Evolutionary conservation across 2,888 invertebrate species (phyloP), one percentile per base, ranked within the genome.

Genomic region (Crepidodera aurea): DNA sequence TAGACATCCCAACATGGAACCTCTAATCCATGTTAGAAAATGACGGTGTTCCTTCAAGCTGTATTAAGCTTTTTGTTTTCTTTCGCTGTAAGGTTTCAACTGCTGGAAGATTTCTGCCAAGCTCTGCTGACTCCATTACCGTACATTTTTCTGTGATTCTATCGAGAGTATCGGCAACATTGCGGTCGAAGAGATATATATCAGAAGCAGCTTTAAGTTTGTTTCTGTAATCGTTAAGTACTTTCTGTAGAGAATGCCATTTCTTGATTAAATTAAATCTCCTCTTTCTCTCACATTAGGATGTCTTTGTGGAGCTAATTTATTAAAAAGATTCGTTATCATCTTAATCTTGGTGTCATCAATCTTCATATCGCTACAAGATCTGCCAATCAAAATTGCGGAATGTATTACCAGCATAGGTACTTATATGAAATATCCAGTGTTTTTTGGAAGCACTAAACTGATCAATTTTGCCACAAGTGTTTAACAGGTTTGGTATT

Each of bases 301-400:
- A 69, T 90, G 86, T 1, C 86, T 86, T 83, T 96, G 94, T 54
- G 89, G 88, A 60, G 96, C 88, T 29, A 98, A 83, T 80, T 95
- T 95, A 77, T 96, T 93, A 0, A 96, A 96, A 37, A 98, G 81
- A 1, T 87, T 86, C 77, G 94, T 93, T 64, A 98, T 93, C 58
- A 86, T 88, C 76, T 88, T 89, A 27, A 98, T 93, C 58, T 94
- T 85, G 40, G 91, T 89, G 79, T 98, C 97, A 79, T 98, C 98
- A 3, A 98, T 96, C 70, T 94, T 87, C 91, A 97, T 96, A 75
- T 97, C 97, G 40, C 92, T 93, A 89, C 12, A 98, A 83, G 2
- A 94, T 92, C 74, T 91, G 87, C 81, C 98, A 98, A 82, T 98
- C n/a, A n/a, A n/a, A n/a, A n/a, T n/a, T n/a, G n/a, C n/a, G n/a